Percentiles rank a stretch among this genome's conserved stretches.
Evolutionary conservation across 2,797 vertebrate species (phyloP).

Genomic region (Babyrousa celebensis): DNA sequence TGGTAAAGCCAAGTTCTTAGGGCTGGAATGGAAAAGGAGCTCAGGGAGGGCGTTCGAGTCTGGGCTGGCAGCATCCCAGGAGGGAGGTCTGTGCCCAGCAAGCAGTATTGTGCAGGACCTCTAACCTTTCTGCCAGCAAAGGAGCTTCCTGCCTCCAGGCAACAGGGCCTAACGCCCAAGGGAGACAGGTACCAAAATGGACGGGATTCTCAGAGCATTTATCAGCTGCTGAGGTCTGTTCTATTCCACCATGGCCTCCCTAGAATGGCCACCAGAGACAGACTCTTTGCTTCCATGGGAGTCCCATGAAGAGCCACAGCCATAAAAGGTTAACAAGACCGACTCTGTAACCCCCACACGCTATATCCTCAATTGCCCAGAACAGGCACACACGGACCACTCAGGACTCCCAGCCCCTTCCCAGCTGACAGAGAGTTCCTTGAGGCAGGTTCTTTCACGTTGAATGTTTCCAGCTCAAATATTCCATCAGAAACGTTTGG

Average conservation of each 20-base stretch:
- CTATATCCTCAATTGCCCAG: not conserved
- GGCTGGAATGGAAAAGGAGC: not conserved
- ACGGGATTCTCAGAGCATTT: not conserved
- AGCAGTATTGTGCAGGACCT: not conserved
- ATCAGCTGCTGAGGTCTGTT: not conserved
- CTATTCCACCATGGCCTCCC: not conserved
- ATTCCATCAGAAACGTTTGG: slow-evolving; percentile 58
- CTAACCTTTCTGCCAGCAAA: not conserved
- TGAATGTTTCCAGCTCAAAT: slow-evolving; percentile 71
- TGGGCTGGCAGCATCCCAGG: not conserved
- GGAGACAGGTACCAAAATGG: not conserved
- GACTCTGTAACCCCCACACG: not conserved
- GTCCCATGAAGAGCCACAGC: not conserved
- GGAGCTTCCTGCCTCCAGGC: not conserved
- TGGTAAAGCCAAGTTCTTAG: not conserved
- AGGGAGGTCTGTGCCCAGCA: not conserved
- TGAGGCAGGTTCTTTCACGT: slow-evolving; percentile 53
- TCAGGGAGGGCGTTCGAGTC: not conserved
- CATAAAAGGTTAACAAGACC: slow-evolving; percentile 40
- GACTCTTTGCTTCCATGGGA: not conserved
- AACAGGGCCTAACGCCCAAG: not conserved
- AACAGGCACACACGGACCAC: not conserved
- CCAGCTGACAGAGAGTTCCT: not conserved
- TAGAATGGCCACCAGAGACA: not conserved
- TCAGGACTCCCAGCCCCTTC: not conserved